A percentile compares a stretch with the other conserved stretches of the same genome.
Evolutionary conservation across 2,888 invertebrate genomes (phyloP).

Genomic region (Sclerodermus sp.): DNA sequence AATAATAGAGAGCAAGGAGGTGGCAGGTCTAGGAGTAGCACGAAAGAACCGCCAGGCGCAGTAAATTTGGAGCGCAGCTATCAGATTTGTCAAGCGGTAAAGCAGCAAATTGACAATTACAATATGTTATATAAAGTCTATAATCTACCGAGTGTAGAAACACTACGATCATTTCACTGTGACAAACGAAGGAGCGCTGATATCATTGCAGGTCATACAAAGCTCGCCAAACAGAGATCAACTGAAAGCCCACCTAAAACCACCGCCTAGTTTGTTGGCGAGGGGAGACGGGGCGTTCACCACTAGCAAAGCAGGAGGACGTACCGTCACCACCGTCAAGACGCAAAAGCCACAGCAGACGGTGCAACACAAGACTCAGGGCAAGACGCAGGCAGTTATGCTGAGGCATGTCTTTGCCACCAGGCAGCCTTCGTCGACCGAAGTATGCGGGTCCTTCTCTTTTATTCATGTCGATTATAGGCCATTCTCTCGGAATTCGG

Average conservation of each 20-base stretch:
- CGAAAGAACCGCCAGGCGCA: conserved; percentile 84
- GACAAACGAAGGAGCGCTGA: conserved; percentile 4
- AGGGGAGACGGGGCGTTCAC: conserved; percentile 51
- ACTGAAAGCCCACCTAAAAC: conserved; percentile 80
- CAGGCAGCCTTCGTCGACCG: conserved; percentile 45
- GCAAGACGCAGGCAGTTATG: conserved; percentile 50
- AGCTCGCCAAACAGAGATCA: conserved; percentile 91
- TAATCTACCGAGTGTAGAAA: neutral
- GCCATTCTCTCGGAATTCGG: too few relatives aligned
- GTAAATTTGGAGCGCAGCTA: conserved; percentile 93
- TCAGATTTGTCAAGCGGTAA: conserved; percentile 87
- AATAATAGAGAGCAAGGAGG: conserved; percentile 46
- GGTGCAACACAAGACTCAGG: conserved; percentile 44
- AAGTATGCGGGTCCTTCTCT: conserved; percentile 32
- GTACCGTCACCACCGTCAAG: conserved; percentile 49
- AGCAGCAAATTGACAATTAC: conserved; percentile 12
- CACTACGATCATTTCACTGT: neutral
- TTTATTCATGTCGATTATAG: too few relatives aligned
- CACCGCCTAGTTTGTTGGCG: conserved; percentile 77
- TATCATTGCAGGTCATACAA: conserved; percentile 69
- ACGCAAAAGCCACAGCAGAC: conserved; percentile 45
- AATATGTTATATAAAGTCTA: conserved; percentile 3
- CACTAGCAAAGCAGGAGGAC: conserved; percentile 47
- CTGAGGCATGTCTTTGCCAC: conserved; percentile 50
- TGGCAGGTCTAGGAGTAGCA: conserved; percentile 60